Percentiles rank a stretch among this genome's conserved stretches.
phyloP scores from a whole-genome alignment of 1,140 invertebrate genomes.

The Aplysia californica region DNA sequence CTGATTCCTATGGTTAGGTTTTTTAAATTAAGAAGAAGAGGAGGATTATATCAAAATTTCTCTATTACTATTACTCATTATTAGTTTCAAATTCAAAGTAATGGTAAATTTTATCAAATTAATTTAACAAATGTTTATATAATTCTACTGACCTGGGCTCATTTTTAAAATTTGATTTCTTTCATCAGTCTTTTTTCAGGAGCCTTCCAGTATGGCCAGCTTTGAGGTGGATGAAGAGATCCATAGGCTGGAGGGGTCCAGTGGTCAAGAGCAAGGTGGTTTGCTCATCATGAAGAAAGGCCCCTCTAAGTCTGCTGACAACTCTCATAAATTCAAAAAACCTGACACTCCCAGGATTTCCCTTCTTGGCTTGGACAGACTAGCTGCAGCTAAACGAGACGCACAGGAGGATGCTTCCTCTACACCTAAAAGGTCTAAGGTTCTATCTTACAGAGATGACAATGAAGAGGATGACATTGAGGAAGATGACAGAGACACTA shows the following conservation, averaged over 20 bases:
- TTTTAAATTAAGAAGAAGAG: no score
- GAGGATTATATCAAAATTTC: no score
- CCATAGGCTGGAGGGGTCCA: slow-evolving; percentile 86
- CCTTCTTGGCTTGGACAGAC: slow-evolving; percentile 86
- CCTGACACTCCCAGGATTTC: slow-evolving; percentile 76
- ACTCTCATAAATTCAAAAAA: slow-evolving; percentile 76
- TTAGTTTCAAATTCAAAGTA: no score
- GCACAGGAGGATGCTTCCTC: slow-evolving; percentile 64
- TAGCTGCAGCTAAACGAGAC: slow-evolving; percentile 76
- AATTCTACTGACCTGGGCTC: no score
- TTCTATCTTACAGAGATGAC: slow-evolving; percentile 72
- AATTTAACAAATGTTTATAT: no score
- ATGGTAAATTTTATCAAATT: no score
- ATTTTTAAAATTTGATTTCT: no score
- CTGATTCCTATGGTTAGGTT: no score
- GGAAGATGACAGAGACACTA: slow-evolving; percentile 21
- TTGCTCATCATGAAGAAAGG: slow-evolving; percentile 83
- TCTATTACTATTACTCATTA: no score
- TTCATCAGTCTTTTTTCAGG: no score
- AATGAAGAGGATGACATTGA: slow-evolving; percentile 66
- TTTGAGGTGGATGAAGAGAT: slow-evolving; percentile 66
- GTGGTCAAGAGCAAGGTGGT: slow-evolving; percentile 79
- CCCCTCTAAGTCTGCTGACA: slow-evolving; percentile 66
- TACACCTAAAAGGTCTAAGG: slow-evolving; percentile 67
- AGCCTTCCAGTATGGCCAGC: slow-evolving; percentile 38